Percentiles rank a stretch among this genome's conserved stretches.
Evolutionary conservation across 2,113 vertebrate genomes (phyloP).

Genomic region (Mobula hypostoma): DNA sequence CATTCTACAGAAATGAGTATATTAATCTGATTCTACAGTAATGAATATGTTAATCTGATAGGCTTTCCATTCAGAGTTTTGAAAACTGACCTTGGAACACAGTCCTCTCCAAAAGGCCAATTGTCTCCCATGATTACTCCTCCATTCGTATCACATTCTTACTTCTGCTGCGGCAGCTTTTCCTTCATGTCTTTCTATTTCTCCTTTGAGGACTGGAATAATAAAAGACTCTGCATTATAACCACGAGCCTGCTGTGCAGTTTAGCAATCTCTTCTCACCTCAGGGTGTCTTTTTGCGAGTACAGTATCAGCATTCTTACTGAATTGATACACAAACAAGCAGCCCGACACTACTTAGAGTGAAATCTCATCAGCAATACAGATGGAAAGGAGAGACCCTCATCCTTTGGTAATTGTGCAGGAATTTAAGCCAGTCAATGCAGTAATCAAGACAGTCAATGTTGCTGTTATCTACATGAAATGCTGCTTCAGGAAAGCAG

Average conservation of each 20-base stretch:
- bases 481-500: too few relatives aligned
- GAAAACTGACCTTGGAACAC: background rate
- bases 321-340: background rate
- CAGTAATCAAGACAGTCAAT: background rate
- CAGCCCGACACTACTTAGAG: background rate
- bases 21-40: background rate
- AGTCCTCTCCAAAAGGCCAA: background rate
- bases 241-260: background rate
- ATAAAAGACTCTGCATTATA: background rate
- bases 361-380: background rate
- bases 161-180: background rate
- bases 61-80: background rate
- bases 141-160: background rate
- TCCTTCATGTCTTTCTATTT: background rate
- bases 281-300: background rate
- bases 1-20: background rate
- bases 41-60: background rate
- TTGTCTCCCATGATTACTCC: background rate
- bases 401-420: background rate
- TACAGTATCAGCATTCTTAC: background rate
- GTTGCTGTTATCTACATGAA: background rate
- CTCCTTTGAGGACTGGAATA: background rate
- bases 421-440: background rate
- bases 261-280: constrained; percentile 21
- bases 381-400: background rate